Evolutionary conservation across 2,113 vertebrate species (phyloP).

Genomic region (Daubentonia madagascariensis): DNA sequence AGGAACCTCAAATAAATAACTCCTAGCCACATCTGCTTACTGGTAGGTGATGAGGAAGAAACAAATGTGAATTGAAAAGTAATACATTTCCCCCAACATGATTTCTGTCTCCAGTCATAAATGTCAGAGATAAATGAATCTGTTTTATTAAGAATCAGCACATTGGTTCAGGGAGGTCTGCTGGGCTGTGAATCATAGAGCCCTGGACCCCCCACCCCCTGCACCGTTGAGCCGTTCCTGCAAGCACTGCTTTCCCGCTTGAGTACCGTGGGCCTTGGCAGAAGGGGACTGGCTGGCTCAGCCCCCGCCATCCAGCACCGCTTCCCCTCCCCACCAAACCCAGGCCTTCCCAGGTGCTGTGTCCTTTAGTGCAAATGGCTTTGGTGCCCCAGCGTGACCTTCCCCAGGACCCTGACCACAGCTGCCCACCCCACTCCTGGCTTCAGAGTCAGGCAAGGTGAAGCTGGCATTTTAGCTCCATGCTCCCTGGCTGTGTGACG

Average conservation of each 20-base stretch:
- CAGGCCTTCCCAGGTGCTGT: background rate
- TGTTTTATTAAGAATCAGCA: background rate
- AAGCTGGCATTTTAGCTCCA: background rate
- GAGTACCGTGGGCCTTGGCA: background rate
- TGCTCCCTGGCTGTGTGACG: background rate
- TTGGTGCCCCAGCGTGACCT: background rate
- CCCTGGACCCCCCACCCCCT: accelerated
- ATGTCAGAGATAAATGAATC: background rate
- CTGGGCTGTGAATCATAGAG: background rate
- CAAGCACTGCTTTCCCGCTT: background rate
- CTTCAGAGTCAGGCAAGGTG: background rate
- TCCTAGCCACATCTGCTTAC: background rate
- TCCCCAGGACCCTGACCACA: background rate
- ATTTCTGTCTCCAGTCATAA: background rate
- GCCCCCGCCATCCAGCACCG: too few relatives aligned
- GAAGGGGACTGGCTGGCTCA: background rate
- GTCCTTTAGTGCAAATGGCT: background rate
- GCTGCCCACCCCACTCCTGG: accelerated
- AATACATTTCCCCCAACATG: background rate
- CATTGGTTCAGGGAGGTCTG: background rate
- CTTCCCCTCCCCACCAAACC: background rate
- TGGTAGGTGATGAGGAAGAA: background rate
- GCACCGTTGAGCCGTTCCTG: accelerated
- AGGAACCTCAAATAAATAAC: background rate
- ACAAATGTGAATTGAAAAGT: background rate